These are phyloP conservation scores for Pseudochaenichthys georgianus DNA, from an alignment of 2,797 vertebrate species.

Conservation along the genomic window DNA sequence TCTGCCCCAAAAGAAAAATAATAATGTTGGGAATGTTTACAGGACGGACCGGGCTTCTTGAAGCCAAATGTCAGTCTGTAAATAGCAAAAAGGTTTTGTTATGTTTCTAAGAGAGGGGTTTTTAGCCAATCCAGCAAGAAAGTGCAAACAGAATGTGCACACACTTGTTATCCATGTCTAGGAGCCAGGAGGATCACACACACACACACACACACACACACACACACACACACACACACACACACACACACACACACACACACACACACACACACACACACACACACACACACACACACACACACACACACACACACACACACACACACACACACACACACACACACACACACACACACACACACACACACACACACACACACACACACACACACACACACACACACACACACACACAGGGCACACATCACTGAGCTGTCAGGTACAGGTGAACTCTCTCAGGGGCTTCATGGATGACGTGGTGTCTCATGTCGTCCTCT, in stretches of 20 bases:
- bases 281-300: background rate
- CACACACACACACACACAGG: background rate
- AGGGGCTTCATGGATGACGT: conserved; percentile 18
- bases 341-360: too few relatives aligned
- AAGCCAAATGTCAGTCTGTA: conserved; percentile 71
- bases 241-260: background rate
- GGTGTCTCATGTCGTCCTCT: conserved; percentile 11
- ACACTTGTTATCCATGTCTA: background rate
- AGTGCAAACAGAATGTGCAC: conserved; percentile 42
- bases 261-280: background rate
- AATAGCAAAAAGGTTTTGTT: conserved; percentile 57
- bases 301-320: background rate
- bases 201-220: too few relatives aligned
- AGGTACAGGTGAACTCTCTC: conserved; percentile 38
- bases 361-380: too few relatives aligned
- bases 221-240: background rate
- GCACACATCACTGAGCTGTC: background rate
- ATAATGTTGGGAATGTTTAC: conserved; percentile 82
- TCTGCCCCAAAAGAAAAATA: conserved; percentile 76
- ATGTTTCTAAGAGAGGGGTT: conserved; percentile 49
- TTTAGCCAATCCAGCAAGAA: conserved; percentile 37
- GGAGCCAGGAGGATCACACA: background rate
- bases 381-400: too few relatives aligned
- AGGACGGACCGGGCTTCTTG: conserved; percentile 58
- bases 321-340: too few relatives aligned